These are phyloP conservation scores for Chondrilla cf. caribensis DNA, from an alignment of 37 sponge, comb jelly and placozoan species.

Conservation along the genomic window DNA sequence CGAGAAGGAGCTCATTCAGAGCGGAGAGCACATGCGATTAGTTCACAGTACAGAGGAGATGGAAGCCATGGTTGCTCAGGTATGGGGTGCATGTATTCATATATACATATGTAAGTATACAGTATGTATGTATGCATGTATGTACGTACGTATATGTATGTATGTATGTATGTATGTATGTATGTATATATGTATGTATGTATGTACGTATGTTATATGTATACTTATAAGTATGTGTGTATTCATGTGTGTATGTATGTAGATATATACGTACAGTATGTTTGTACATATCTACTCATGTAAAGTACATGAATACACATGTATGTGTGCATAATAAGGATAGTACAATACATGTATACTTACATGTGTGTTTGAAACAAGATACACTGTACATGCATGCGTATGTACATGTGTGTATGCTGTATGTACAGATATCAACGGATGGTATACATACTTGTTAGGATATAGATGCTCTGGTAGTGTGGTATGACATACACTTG, in stretches of 20 bases:
- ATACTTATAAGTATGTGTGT: background rate
- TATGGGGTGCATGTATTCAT: background rate
- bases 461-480: too few species aligned
- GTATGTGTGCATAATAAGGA: too few species aligned
- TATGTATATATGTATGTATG: background rate
- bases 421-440: too few species aligned
- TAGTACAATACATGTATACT: too few species aligned
- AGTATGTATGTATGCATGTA: background rate
- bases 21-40: conserved; percentile 14
- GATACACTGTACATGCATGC: too few species aligned
- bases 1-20: conserved; percentile 1
- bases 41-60: conserved; percentile 17
- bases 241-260: background rate
- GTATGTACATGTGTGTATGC: too few species aligned
- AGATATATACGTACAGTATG: background rate
- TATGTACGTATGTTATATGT: background rate
- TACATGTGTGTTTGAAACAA: too few species aligned
- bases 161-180: background rate
- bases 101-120: background rate
- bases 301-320: too few species aligned
- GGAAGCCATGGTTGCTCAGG: background rate
- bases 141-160: background rate
- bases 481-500: too few species aligned
- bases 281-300: too few species aligned
- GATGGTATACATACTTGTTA: too few species aligned